Conservation (phyloP, 2,113 vertebrate species). For the Anoplopoma fimbria region DNA sequence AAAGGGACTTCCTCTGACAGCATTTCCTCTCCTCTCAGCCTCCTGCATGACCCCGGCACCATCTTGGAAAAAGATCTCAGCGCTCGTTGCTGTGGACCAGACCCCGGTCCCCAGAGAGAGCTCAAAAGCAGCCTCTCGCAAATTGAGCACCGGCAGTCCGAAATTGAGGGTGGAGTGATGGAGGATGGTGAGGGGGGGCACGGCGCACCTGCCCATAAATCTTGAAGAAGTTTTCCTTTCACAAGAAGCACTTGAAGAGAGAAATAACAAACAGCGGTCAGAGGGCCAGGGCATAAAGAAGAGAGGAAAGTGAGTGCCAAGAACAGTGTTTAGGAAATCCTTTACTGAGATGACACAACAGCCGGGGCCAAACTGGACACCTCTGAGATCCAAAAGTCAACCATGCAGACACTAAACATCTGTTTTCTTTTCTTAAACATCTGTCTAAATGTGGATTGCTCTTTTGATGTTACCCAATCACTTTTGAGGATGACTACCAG, state of each 20-base stretch:
- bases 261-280: constrained; percentile 74
- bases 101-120: constrained; percentile 69
- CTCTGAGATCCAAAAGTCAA: constrained; percentile 25
- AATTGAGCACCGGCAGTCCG: constrained; percentile 67
- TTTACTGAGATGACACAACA: constrained; percentile 50
- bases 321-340: constrained; percentile 61
- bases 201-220: constrained; percentile 82
- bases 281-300: constrained; percentile 46
- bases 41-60: constrained; percentile 79
- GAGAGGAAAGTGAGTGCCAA: constrained; percentile 17
- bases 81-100: constrained; percentile 68
- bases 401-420: background rate
- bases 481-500: background rate
- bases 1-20: constrained; percentile 84
- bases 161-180: constrained; percentile 69
- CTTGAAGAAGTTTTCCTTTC: constrained; percentile 69
- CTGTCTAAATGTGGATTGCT: constrained; percentile 8
- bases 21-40: constrained; percentile 80
- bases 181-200: constrained; percentile 61
- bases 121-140: constrained; percentile 72
- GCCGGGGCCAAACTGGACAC: constrained; percentile 52
- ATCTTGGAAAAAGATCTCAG: constrained; percentile 85
- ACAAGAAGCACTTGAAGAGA: constrained; percentile 68
- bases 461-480: background rate
- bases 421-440: background rate